Evolutionary conservation across 2,113 vertebrate genomes (phyloP).

Genomic region (Clupea harengus): DNA sequence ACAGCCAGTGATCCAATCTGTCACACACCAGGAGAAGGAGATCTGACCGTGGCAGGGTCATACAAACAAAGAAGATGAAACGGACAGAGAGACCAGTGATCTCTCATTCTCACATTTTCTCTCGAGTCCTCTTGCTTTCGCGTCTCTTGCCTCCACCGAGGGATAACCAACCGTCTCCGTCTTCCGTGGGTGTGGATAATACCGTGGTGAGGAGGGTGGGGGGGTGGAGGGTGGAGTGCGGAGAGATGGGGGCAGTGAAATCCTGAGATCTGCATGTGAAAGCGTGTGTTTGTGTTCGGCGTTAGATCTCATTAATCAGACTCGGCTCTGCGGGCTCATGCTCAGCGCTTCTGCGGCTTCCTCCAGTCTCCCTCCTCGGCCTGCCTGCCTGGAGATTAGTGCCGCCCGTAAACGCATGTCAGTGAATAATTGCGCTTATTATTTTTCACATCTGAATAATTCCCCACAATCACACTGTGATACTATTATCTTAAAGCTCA

Average conservation of each 20-base stretch:
- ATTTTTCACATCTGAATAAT: conserved; percentile 29
- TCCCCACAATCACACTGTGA: conserved; percentile 36
- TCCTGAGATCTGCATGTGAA: conserved; percentile 39
- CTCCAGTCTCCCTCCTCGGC: background rate
- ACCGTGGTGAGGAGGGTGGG: background rate
- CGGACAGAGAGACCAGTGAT: background rate
- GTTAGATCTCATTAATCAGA: conserved; percentile 43
- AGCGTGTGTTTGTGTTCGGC: conserved; percentile 28
- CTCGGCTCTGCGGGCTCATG: background rate
- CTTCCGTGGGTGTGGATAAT: background rate
- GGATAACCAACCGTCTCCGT: background rate
- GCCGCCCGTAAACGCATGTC: conserved; percentile 34
- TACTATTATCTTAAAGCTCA: conserved; percentile 15
- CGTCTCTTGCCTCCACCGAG: background rate
- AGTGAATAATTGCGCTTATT: conserved; percentile 42
- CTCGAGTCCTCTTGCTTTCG: background rate
- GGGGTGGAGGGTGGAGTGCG: background rate
- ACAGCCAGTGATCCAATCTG: background rate
- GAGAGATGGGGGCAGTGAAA: conserved; percentile 14
- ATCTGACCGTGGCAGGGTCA: background rate
- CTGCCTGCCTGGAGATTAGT: conserved; percentile 38
- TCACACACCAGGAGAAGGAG: background rate
- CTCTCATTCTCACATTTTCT: background rate
- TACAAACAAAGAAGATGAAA: background rate
- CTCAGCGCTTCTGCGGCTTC: background rate